Evolutionary conservation across 2,888 invertebrate genomes (phyloP), one percentile per base, ranked within the genome.

Genomic region (Acronicta alni): DNA sequence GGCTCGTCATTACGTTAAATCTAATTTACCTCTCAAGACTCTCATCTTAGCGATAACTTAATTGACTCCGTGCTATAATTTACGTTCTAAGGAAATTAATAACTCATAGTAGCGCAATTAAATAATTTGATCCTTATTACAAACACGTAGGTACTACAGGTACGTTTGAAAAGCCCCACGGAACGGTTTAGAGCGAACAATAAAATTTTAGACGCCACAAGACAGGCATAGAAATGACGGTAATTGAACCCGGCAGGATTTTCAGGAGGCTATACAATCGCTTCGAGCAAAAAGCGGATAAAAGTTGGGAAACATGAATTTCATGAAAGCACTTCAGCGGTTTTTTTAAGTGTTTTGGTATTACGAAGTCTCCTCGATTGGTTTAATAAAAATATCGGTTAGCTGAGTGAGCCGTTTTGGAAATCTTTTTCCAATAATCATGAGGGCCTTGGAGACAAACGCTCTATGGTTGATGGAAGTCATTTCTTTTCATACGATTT

Each of bases 1-100:
- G 59, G 61, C 61, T 55, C 64, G 68, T 84, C 81, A 87, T 87
- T 85, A 77, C 81, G 81, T 87, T 86, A 86, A 68, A 67, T 77
- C 78, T 83, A 84, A 87, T 86, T 86, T 76, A 73, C 81, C 79
- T 81, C 74, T 75, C 74, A 74, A 77, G 67, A 75, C 81, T 80
- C 81, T 84, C 82, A 83, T 81, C 82, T 78, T 63, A 61, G 69
- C 63, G 59, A 72, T 82, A 82, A 82, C 57, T 72, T 72, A 74
- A 83, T 82, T 79, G 66, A 61, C 72, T 74, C 68, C 49, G 58
- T 57, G 63, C 61, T 55, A 66, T 80, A 72, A 82, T 76, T 75
- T 74, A 75, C 66, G 54, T 20, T 20, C 12, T 67, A 60, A 48
- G 63, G 58, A 69, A 78, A 67, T 60, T 61, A 55, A 68, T 70